Base-by-base conservation (phyloP, 2,888 invertebrate genomes). In the Rhodophaea formosa region DNA sequence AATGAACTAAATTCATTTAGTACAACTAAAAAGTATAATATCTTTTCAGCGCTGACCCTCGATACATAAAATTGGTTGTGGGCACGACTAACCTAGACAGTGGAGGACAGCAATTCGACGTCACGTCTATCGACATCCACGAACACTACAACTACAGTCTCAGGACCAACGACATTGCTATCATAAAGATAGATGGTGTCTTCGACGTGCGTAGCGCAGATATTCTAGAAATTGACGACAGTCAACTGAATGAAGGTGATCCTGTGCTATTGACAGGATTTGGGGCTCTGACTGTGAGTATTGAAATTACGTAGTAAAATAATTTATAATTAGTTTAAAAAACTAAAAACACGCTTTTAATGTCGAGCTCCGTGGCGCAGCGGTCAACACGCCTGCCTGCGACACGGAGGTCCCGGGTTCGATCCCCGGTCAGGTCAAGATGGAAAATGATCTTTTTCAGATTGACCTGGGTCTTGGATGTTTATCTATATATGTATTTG, bases 71-170 rank as follows among this genome's bases (percentile, higher is more conserved):
- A 66, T 76, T 80, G 1, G 71, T 88, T 1, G 77, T 83, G 1
- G 90, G 88, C 23, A 91, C 89, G 1, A 79, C 77, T 15, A 67
- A 89, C 67, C 74, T 90, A 59, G 73, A 80, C n/a, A 49, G 57
- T 17, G 83, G 79, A 15, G 88, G 86, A 29, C 64, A 71, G 43
- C 57, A 65, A 55, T 74, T 82, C 57, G 63, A 74, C 5, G 76
- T 85, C 1, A 62, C 63, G 49, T 69, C 71, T 0, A 82, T 88
- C 51, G 67, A 65, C 15, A 65, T 84, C 15, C 72, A 86, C 57
- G 58, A 71, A n/a, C 53, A 74, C 3, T 90, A 82, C 57, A 78
- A 85, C 58, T 62, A 55, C 14, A 74, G 52, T 15, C 61, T 68
- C 3, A 80, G 72, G 70, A 61, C 66, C 14, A 79, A 89, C 64